Conservation (phyloP, 2,888 invertebrate species). For the Catotricha subobsoleta region DNA sequence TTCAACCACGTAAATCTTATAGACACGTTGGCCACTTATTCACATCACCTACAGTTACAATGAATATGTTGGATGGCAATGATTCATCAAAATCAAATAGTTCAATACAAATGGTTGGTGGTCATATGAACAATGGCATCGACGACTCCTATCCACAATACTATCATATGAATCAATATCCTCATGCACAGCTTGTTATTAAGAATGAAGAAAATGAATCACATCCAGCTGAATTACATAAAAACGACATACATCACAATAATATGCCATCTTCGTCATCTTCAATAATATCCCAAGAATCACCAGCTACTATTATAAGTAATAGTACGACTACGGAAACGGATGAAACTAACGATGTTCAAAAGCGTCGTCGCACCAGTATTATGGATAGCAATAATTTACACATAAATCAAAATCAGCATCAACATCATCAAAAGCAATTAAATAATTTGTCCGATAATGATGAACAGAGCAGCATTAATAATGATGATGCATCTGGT, state of each 20-base stretch:
- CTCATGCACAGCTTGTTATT: neutral
- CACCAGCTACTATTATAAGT: conserved; percentile 16
- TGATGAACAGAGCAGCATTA: neutral
- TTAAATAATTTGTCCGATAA: neutral
- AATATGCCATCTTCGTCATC: conserved; percentile 24
- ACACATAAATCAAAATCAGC: neutral
- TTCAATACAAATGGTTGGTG: conserved; percentile 12
- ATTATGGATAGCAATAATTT: conserved; percentile 1
- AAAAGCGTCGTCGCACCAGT: conserved; percentile 5
- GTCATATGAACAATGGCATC: neutral
- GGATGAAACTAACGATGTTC: neutral
- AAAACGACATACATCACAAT: neutral
- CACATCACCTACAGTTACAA: conserved; percentile 20
- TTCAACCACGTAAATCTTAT: conserved; percentile 29
- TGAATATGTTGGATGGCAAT: neutral
- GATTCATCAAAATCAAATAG: conserved; percentile 27
- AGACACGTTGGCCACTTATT: conserved; percentile 26
- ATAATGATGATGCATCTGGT: neutral
- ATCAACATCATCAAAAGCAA: neutral
- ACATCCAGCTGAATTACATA: neutral
- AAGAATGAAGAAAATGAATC: neutral
- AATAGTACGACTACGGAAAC: conserved; percentile 1
- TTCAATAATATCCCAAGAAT: conserved; percentile 25
- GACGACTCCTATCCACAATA: conserved; percentile 4
- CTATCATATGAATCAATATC: neutral